Evolutionary conservation across 2,888 invertebrate species (phyloP).

Genomic region (Machimus atricapillus): DNA sequence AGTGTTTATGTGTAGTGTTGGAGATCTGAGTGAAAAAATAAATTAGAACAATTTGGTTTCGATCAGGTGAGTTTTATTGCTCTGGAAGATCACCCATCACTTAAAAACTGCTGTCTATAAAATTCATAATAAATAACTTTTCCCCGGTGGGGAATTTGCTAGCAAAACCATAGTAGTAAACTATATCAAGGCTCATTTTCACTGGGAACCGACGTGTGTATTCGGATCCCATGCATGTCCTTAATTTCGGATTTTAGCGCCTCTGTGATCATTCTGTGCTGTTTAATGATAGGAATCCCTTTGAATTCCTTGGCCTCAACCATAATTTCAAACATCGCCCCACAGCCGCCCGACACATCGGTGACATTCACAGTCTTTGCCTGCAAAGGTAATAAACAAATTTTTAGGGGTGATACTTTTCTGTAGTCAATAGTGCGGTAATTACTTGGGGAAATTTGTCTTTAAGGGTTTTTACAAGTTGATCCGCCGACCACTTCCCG

Average conservation of each 20-base stretch:
- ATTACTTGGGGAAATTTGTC: slow-evolving; percentile 46
- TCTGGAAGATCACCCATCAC: too few relatives aligned
- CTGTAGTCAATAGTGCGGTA: not conserved
- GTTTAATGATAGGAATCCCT: slow-evolving; percentile 74
- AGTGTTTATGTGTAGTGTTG: too few relatives aligned
- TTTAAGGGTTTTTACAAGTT: slow-evolving; percentile 43
- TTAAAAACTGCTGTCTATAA: too few relatives aligned
- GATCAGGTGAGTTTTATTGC: too few relatives aligned
- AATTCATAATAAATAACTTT: too few relatives aligned
- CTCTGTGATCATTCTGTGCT: slow-evolving; percentile 76
- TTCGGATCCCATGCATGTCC: slow-evolving; percentile 83
- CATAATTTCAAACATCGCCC: slow-evolving; percentile 79
- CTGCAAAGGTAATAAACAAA: slow-evolving; percentile 26
- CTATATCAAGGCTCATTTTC: not conserved
- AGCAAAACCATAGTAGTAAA: too few relatives aligned
- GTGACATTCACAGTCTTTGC: slow-evolving; percentile 66
- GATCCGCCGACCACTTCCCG: slow-evolving; percentile 44
- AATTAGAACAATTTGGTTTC: too few relatives aligned
- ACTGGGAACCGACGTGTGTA: slow-evolving; percentile 70
- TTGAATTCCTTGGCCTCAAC: slow-evolving; percentile 75
- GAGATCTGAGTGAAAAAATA: too few relatives aligned
- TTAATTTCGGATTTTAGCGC: slow-evolving; percentile 79
- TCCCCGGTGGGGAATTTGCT: too few relatives aligned
- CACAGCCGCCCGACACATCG: slow-evolving; percentile 82
- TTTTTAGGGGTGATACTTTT: not conserved